Evolutionary conservation across 23 tunicate species (phyloP).

Genomic region (Oikopleura dioica): DNA sequence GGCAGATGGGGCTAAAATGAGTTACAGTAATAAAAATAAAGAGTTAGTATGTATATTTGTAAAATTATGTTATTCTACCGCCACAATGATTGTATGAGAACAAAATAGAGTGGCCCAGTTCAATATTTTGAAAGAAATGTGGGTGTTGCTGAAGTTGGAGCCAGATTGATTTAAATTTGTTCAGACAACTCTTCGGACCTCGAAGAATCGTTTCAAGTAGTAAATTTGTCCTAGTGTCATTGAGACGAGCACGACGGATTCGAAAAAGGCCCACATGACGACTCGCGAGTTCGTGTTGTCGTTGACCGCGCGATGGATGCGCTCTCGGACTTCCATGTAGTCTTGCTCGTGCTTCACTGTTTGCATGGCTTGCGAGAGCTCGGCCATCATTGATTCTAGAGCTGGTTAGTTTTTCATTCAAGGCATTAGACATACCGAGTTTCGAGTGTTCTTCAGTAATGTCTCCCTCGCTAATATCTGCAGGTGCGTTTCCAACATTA

Average conservation of each 20-base stretch:
- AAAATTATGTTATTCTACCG: too few species aligned
- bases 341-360: slow-evolving; percentile 94
- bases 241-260: slow-evolving; percentile 61
- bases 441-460: neutral
- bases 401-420: neutral
- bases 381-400: slow-evolving; percentile 49
- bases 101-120: too few species aligned
- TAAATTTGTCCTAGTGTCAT: slow-evolving; percentile 93
- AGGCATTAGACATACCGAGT: slow-evolving; percentile 10
- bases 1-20: too few species aligned
- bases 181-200: slow-evolving; percentile 71
- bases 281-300: slow-evolving; percentile 94
- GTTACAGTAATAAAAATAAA: too few species aligned
- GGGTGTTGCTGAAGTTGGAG: too few species aligned
- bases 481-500: slow-evolving; percentile 36
- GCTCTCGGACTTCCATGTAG: slow-evolving; percentile 94
- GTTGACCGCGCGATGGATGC: slow-evolving; percentile 96
- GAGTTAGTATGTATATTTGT: too few species aligned
- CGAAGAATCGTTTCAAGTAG: slow-evolving; percentile 75
- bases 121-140: too few species aligned
- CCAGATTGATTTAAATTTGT: too few species aligned
- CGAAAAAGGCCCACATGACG: slow-evolving; percentile 96
- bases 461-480: neutral
- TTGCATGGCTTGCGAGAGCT: slow-evolving; percentile 63
- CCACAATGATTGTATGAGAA: too few species aligned